Percentiles rank a stretch among this genome's conserved stretches.
phyloP scores from a whole-genome alignment of 2,113 vertebrate species.

The Indicator maculatus region DNA sequence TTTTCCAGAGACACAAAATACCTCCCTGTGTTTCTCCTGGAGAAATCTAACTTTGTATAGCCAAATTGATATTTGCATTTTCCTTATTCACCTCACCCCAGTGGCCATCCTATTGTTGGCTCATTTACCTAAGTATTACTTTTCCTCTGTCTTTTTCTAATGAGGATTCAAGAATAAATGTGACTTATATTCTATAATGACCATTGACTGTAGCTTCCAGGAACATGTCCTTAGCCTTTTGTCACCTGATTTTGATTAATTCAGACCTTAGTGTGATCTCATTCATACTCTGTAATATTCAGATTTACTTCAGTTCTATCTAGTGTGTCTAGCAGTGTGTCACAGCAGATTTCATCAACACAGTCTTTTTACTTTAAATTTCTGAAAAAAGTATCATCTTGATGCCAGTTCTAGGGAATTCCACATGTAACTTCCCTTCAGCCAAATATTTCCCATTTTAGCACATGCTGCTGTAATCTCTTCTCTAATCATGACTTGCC shows the following conservation, averaged over 20 bases:
- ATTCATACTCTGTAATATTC: not conserved
- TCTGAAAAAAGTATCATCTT: not conserved
- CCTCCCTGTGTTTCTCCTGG: not conserved
- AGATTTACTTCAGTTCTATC: not conserved
- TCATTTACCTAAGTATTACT: not conserved
- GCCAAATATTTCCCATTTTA: conserved; percentile 41
- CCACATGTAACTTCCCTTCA: conserved; percentile 1
- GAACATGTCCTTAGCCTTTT: not conserved
- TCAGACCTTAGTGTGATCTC: not conserved
- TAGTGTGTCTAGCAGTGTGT: not conserved
- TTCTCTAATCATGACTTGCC: conserved; percentile 28
- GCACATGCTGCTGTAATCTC: not conserved
- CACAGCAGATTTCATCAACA: not conserved
- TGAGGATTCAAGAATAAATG: not conserved
- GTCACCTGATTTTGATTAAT: not conserved
- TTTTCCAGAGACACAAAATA: not conserved
- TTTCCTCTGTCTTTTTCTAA: not conserved
- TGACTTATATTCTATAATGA: not conserved
- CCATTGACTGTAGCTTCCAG: not conserved
- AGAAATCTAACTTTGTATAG: not conserved
- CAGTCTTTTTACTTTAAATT: not conserved
- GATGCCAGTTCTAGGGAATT: not conserved
- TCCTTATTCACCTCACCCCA: not conserved
- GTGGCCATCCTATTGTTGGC: not conserved
- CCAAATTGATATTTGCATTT: not conserved